Evolutionary conservation across 2,113 vertebrate genomes (phyloP).

Genomic region (Columba livia): DNA sequence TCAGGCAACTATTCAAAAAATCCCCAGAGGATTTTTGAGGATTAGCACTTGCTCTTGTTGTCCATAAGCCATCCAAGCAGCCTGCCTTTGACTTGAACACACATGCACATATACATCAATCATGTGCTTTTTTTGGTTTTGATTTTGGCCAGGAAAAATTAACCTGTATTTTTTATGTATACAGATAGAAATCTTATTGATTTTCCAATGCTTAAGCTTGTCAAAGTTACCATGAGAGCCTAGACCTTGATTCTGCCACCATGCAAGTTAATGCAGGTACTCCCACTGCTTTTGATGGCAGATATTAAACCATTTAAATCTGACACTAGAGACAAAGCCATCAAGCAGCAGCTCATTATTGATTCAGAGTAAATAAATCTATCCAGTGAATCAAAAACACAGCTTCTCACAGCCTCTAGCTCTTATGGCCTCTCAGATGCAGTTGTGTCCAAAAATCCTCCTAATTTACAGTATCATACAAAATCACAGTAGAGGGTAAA

Average conservation of each 20-base stretch:
- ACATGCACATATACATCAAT: neutral
- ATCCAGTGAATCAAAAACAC: neutral
- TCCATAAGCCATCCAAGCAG: neutral
- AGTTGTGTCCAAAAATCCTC: neutral
- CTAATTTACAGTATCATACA: neutral
- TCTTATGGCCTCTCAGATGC: neutral
- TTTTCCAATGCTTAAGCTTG: neutral
- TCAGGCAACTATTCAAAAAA: neutral
- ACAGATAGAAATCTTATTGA: neutral
- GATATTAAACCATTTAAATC: neutral
- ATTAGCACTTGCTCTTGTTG: neutral
- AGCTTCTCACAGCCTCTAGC: neutral
- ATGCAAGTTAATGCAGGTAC: neutral
- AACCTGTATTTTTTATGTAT: neutral
- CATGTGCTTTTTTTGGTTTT: rapidly evolving
- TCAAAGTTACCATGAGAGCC: neutral
- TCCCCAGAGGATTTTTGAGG: neutral
- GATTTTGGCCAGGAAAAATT: neutral
- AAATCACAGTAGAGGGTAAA: neutral
- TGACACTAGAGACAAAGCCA: neutral
- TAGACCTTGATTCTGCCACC: neutral
- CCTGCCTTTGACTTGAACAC: neutral
- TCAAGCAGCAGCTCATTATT: neutral
- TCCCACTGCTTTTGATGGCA: neutral
- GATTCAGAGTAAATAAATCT: neutral